Evolutionary conservation across 2,888 invertebrate genomes (phyloP).

Genomic region (Euplexia lucipara): DNA sequence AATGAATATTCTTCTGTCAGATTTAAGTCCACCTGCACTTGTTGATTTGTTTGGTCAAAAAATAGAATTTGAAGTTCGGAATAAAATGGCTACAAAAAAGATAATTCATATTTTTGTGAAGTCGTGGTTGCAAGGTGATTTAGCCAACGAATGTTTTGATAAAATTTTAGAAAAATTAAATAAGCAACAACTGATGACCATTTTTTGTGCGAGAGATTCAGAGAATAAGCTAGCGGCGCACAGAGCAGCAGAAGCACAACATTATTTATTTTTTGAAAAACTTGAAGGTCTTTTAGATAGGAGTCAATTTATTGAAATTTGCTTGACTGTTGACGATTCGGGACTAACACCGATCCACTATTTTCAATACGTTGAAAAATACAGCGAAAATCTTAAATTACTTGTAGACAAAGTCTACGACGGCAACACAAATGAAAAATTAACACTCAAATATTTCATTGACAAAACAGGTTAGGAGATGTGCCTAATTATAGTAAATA

Average conservation of each 20-base stretch:
- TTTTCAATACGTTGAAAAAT: slow-evolving; percentile 1
- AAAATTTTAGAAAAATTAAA: slow-evolving; percentile 19
- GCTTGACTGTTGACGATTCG: slow-evolving; percentile 4
- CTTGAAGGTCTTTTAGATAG: slow-evolving; percentile 16
- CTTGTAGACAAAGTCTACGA: slow-evolving; percentile 16
- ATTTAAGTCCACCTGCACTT: slow-evolving; percentile 7
- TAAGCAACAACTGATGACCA: slow-evolving; percentile 4
- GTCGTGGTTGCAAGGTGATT: neutral
- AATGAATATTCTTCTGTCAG: slow-evolving; percentile 8
- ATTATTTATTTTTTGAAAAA: slow-evolving; percentile 23
- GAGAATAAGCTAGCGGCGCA: slow-evolving; percentile 15
- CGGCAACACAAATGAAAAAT: neutral
- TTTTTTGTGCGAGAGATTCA: slow-evolving; percentile 27
- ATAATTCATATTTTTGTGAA: slow-evolving; percentile 11
- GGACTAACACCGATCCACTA: slow-evolving; percentile 27
- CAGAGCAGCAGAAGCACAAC: slow-evolving; percentile 2
- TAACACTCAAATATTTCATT: too few species aligned
- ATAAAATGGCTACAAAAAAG: too few species aligned
- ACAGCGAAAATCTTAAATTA: neutral
- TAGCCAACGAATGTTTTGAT: slow-evolving; percentile 4
- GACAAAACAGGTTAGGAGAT: too few species aligned
- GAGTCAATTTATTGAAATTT: slow-evolving; percentile 19
- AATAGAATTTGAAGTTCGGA: too few species aligned
- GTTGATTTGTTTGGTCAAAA: slow-evolving; percentile 21
- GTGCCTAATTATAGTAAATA: too few species aligned